Evolutionary conservation across 2,888 invertebrate species (phyloP), one percentile per base, ranked within the genome.

Genomic region (Steinernema carpocapsae): DNA sequence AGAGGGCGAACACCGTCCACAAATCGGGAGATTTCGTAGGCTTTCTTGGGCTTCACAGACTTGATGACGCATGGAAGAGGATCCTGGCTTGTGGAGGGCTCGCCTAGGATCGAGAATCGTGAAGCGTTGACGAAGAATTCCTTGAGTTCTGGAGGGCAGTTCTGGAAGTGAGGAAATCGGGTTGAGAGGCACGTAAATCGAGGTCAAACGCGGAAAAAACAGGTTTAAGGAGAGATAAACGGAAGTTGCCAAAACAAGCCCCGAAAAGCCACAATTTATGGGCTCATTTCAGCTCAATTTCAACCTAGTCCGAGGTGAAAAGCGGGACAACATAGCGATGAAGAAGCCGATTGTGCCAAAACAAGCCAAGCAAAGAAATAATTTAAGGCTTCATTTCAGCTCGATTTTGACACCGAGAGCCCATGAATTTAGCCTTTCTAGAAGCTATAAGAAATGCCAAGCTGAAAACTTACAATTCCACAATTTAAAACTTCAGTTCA

Each of bases 41-140:
- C 64, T 32, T 77, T 77, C 51, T 77, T 77, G 29, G 71, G 52
- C 42, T 76, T 76, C 24, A 77, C 74, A 56, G 26, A 22, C 17
- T 64, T 64, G 64, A 64, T 64, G 17, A 64, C 64, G 32, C 19
- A 64, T 17, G n/a, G 48, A 29, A 32, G 29, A 17, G 10, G 6
- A 4, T 10, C 29, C 19, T 64, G 64, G 14, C 22, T 64, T 6
- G 64, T 32, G 1, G 32, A 32, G 32, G 64, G 64, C 17, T 64
- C 64, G 1, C 26, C 32, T 4, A 64, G 32, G 26, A 64, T 64
- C 24, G 64, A 32, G 3, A 64, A 32, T 6, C 64, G 32, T 4
- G 64, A 4, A 29, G 29, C 17, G 32, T 64, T 32, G 4, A 14
- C 29, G 64, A 64, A 64, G 37, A 32, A 64, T 17, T 17, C 29